Conservation (phyloP, 1,140 invertebrate genomes). For the Tachypleus tridentatus region DNA sequence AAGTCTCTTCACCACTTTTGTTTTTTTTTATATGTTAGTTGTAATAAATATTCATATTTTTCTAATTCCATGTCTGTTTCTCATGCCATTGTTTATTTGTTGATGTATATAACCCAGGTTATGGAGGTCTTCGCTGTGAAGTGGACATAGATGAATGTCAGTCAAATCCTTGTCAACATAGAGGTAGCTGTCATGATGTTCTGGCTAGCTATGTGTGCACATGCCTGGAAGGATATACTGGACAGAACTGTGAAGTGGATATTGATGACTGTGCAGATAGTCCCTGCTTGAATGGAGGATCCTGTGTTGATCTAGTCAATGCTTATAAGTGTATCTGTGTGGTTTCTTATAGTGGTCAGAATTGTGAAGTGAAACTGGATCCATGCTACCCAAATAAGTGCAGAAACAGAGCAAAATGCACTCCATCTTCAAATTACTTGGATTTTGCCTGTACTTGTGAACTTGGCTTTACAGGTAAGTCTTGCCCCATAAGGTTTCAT, state of each 20-base stretch:
- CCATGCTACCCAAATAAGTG: constrained; percentile 79
- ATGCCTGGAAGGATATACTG: constrained; percentile 82
- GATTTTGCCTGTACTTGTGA: constrained; percentile 83
- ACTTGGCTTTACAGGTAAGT: constrained; percentile 58
- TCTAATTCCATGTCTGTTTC: too few species aligned
- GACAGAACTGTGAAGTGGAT: constrained; percentile 78
- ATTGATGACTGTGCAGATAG: constrained; percentile 71
- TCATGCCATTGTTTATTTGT: too few species aligned
- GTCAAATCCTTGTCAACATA: constrained; percentile 67
- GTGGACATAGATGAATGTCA: constrained; percentile 72
- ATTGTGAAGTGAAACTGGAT: constrained; percentile 21
- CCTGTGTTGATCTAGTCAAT: constrained; percentile 65
- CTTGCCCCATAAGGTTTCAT: background rate
- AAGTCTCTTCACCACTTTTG: too few species aligned
- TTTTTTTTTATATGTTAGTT: too few species aligned
- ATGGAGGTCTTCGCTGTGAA: constrained; percentile 45
- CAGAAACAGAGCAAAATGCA: constrained; percentile 69
- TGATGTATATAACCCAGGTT: constrained; percentile 39
- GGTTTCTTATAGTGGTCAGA: constrained; percentile 31
- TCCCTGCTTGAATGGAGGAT: constrained; percentile 75
- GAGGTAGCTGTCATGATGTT: constrained; percentile 60
- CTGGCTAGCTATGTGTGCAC: constrained; percentile 75
- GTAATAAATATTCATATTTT: constrained; percentile 19
- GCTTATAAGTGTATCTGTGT: constrained; percentile 23
- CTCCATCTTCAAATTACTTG: constrained; percentile 72